Conservation (phyloP, 2,113 vertebrate species). For the Sorex araneus region DNA sequence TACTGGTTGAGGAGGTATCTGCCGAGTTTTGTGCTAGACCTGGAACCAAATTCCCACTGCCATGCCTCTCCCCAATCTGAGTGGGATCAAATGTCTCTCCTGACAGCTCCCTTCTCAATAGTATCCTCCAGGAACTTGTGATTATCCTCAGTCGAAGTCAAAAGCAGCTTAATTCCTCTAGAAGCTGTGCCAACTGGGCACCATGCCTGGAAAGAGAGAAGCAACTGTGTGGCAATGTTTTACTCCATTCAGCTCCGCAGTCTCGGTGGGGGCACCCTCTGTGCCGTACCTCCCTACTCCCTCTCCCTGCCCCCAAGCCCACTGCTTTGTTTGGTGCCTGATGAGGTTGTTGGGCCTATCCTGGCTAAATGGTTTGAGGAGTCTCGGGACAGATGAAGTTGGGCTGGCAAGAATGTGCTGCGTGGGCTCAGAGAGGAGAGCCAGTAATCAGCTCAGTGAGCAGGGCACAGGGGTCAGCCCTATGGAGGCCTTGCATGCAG, state of each 20-base stretch:
- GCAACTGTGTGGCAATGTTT: conserved; percentile 64
- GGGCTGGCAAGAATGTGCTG: conserved; percentile 35
- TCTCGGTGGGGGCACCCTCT: not conserved
- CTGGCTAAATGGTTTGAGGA: not conserved
- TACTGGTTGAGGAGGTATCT: not conserved
- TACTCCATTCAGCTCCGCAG: not conserved
- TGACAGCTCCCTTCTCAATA: conserved; percentile 72
- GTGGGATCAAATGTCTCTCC: conserved; percentile 60
- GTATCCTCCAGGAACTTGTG: conserved; percentile 83
- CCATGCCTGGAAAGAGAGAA: conserved; percentile 67
- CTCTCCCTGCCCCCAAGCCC: not conserved
- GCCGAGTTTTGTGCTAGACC: not conserved
- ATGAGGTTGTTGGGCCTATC: not conserved
- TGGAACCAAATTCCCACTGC: not conserved
- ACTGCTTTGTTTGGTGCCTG: not conserved
- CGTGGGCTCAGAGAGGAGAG: not conserved
- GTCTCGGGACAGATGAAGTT: conserved; percentile 14
- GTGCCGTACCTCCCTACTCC: not conserved
- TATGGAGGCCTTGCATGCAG: not conserved
- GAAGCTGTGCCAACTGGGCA: conserved; percentile 85
- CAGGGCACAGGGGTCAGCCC: not conserved
- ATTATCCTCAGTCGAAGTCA: conserved; percentile 86
- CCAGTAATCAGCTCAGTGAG: not conserved
- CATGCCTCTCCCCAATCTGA: conserved; percentile 8
- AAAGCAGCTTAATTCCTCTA: conserved; percentile 86